Percentiles rank a stretch among this genome's conserved stretches.
Conservation (phyloP, 2,797 vertebrate species). For the Phyllotis vaccarum region DNA sequence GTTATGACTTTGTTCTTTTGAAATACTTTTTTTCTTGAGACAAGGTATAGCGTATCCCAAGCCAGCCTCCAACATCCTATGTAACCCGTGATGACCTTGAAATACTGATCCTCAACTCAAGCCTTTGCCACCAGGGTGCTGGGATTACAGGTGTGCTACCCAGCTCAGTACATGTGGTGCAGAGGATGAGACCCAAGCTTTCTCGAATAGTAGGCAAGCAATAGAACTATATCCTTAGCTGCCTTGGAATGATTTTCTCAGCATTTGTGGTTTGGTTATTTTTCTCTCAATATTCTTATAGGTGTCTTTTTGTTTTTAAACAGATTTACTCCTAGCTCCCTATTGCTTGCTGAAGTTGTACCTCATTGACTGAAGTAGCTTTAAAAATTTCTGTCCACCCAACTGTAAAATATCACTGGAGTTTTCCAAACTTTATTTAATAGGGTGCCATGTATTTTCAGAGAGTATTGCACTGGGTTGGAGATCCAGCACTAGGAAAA, state of each 20-base stretch:
- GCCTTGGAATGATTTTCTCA: conserved; percentile 55
- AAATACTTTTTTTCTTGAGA: background rate
- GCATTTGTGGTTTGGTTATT: conserved; percentile 27
- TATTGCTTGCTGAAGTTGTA: conserved; percentile 45
- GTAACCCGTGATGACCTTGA: background rate
- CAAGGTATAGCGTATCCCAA: background rate
- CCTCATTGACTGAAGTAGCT: conserved; percentile 36
- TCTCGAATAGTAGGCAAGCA: background rate
- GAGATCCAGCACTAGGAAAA: background rate
- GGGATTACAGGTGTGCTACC: background rate
- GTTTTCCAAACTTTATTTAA: conserved; percentile 23
- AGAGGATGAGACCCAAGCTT: background rate
- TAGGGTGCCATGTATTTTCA: background rate
- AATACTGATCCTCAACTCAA: background rate
- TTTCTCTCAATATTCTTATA: conserved; percentile 1
- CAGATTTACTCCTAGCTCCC: conserved; percentile 7
- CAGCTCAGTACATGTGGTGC: background rate
- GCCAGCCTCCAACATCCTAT: background rate
- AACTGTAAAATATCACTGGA: conserved; percentile 40
- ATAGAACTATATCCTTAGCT: background rate
- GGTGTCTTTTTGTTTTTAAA: background rate
- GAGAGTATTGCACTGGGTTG: background rate
- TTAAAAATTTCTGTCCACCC: conserved; percentile 32
- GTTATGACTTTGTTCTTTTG: background rate
- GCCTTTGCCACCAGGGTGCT: background rate